Base-by-base conservation (phyloP, 2,888 invertebrate genomes). In the Meiosimyza platycephala region DNA sequence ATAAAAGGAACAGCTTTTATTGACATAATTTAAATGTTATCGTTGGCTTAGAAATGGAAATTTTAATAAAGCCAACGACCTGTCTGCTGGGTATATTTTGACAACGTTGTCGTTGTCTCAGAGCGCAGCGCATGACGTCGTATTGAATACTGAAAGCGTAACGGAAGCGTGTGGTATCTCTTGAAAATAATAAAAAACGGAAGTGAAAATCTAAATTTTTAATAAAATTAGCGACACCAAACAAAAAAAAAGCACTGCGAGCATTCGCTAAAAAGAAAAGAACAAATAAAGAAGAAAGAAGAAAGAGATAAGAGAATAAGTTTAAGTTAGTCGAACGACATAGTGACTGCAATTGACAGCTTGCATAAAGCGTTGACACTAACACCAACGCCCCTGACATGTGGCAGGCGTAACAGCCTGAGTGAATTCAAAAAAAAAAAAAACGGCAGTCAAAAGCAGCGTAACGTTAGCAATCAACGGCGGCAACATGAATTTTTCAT, bases 11-110 rank as follows among this genome's bases (percentile, higher is more conserved):
- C 60, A 55, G 59, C 57, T 60, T 69, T 60, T 28, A 80, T 82
- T 82, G 82, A 82, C 82, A 81, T 75, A 82, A 78, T 82, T 76
- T 80, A 82, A 82, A 79, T 80, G 82, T 82, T 80, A 82, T 80
- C 82, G 80, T 40, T 40, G 79, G 82, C 78, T 82, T 79, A 82
- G 76, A 76, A 33, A 12, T 60, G n/a, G 50, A 33, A 15, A 15
- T 55, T 13, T n/a, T n/a, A 3, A 65, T 15, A 16, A 15, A 16
- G 64, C 16, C 18, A 51, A 28, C 51, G 65, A 51, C 65, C 6
- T 57, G 57, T 12, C 57, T 28, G 57, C 12, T 28, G 28, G 22
- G 57, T 28, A 18, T 57, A 28, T 57, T 22, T 22, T 15, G 57
- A 15, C 22, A n/a, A 11, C 28, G 57, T 28, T 57, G 57, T 18